These are phyloP conservation scores for Siphamia tubifer DNA, from an alignment of 2,113 vertebrate species.

Conservation along the genomic window DNA sequence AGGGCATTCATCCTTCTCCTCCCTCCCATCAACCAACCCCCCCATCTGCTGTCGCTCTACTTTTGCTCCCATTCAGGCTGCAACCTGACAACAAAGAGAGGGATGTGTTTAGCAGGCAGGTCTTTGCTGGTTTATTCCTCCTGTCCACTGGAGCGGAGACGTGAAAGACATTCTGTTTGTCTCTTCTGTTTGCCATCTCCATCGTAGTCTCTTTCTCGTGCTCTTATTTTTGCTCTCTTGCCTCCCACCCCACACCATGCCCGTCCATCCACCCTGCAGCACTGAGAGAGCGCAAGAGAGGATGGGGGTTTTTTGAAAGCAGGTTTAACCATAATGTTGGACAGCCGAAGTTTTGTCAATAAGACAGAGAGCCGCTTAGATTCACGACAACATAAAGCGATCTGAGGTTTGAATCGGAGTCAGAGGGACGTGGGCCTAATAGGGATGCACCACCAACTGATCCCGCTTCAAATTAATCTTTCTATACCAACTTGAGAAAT, in stretches of 20 bases:
- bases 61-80: conserved; percentile 61
- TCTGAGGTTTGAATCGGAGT: conserved; percentile 59
- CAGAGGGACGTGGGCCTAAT: conserved; percentile 54
- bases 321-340: conserved; percentile 37
- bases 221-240: not conserved
- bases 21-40: conserved; percentile 16
- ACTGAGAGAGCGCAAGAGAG: conserved; percentile 3
- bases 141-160: conserved; percentile 62
- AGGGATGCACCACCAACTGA: conserved; percentile 43
- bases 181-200: conserved; percentile 56
- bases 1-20: conserved; percentile 57
- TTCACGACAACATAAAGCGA: conserved; percentile 36
- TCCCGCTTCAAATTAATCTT: conserved; percentile 47
- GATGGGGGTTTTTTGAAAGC: conserved; percentile 44
- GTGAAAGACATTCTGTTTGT: conserved; percentile 65
- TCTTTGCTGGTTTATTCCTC: conserved; percentile 65
- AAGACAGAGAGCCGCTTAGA: conserved; percentile 48
- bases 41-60: conserved; percentile 52
- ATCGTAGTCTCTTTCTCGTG: conserved; percentile 16
- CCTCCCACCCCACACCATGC: not conserved
- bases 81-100: conserved; percentile 72
- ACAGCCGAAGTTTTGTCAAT: conserved; percentile 61
- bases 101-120: conserved; percentile 70
- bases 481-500: conserved; percentile 46
- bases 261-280: conserved; percentile 33